Evolutionary conservation across 2,113 vertebrate genomes (phyloP).

Genomic region (Oreocharis arfaki): DNA sequence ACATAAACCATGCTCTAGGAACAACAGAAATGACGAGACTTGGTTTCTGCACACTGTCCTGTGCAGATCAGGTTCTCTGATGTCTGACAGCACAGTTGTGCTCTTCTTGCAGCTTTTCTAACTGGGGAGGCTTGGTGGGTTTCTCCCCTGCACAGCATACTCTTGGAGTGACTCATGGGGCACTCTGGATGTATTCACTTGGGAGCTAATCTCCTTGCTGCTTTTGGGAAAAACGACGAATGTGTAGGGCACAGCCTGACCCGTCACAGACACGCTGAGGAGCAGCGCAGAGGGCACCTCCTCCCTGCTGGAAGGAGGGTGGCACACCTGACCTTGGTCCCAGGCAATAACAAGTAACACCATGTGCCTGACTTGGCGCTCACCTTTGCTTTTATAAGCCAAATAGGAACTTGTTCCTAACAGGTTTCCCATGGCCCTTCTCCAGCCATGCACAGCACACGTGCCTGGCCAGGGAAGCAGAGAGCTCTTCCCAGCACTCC

Average conservation of each 20-base stretch:
- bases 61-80: neutral
- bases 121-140: rapidly evolving
- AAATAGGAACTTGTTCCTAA: neutral
- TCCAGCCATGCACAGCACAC: rapidly evolving
- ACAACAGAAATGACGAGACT: rapidly evolving
- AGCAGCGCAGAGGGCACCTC: neutral
- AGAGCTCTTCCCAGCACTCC: neutral
- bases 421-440: neutral
- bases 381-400: neutral
- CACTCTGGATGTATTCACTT: neutral
- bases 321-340: neutral
- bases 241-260: neutral
- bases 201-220: neutral
- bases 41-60: rapidly evolving
- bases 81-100: neutral
- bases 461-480: neutral
- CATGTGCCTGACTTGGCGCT: neutral
- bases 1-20: neutral
- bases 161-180: rapidly evolving
- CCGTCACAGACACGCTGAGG: rapidly evolving
- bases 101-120: neutral
- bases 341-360: neutral
- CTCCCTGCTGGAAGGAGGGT: neutral
- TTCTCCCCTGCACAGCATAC: neutral
- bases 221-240: neutral